These are phyloP conservation scores for Diaperis boleti DNA, from an alignment of 2,888 invertebrate species.

Conservation along the genomic window DNA sequence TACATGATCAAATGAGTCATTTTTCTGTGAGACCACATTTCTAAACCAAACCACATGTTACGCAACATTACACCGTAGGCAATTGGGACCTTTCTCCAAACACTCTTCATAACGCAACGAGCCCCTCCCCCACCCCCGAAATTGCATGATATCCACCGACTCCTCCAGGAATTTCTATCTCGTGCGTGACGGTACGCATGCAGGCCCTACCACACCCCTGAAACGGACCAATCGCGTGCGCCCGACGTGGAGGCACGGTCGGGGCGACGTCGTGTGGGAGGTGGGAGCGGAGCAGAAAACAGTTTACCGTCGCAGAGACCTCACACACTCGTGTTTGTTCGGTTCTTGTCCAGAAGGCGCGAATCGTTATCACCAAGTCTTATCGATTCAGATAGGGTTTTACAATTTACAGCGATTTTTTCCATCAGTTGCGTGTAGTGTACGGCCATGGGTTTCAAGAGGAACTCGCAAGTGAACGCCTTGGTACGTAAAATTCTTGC, in stretches of 20 bases:
- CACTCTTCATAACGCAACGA: too few relatives aligned
- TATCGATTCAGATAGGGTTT: slow-evolving; percentile 11
- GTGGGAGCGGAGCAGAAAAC: background rate
- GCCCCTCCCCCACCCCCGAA: background rate
- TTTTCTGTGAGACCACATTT: too few relatives aligned
- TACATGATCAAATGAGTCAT: too few relatives aligned
- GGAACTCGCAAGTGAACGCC: slow-evolving; percentile 1
- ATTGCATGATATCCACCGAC: slow-evolving; percentile 3
- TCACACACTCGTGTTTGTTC: slow-evolving; percentile 13
- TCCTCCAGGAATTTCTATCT: slow-evolving; percentile 14
- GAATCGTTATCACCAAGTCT: slow-evolving; percentile 12
- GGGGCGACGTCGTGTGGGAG: slow-evolving; percentile 14
- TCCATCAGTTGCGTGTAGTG: background rate
- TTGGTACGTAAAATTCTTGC: slow-evolving; percentile 9
- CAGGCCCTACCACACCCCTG: slow-evolving; percentile 37
- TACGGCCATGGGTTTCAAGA: slow-evolving; percentile 11
- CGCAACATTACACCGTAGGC: too few relatives aligned
- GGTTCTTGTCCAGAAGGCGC: slow-evolving; percentile 26
- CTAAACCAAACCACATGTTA: too few relatives aligned
- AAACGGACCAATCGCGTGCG: slow-evolving; percentile 23
- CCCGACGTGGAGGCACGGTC: slow-evolving; percentile 31
- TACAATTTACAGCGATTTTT: background rate
- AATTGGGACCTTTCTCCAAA: too few relatives aligned
- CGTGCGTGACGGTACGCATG: slow-evolving; percentile 31
- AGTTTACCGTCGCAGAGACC: background rate